Conservation (phyloP, 2,888 invertebrate species). For the Halocaridina rubra region DNA sequence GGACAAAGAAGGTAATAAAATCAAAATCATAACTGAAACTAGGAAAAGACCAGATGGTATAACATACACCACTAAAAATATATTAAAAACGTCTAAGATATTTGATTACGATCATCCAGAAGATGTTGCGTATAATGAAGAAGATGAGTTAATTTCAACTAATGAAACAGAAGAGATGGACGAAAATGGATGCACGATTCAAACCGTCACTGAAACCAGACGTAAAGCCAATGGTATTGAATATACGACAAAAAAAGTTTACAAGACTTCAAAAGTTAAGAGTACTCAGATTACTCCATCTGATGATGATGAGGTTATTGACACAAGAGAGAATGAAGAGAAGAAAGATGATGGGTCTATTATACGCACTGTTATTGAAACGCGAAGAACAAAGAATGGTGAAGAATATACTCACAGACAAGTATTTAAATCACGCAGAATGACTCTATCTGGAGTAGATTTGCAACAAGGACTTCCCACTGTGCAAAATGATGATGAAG, state of each 20-base stretch:
- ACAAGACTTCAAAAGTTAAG: conserved; percentile 60
- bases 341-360: conserved; percentile 50
- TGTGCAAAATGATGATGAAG: conserved; percentile 62
- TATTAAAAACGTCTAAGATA: conserved; percentile 61
- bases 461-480: conserved; percentile 56
- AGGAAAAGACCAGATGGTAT: conserved; percentile 61
- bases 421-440: conserved; percentile 54
- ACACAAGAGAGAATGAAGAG: conserved; percentile 58
- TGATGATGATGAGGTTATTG: conserved; percentile 58
- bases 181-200: conserved; percentile 58
- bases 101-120: conserved; percentile 64
- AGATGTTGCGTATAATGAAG: conserved; percentile 56
- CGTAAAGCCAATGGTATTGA: conserved; percentile 56
- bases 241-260: conserved; percentile 63
- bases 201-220: conserved; percentile 59
- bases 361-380: conserved; percentile 52
- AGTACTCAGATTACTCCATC: conserved; percentile 58
- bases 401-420: conserved; percentile 63
- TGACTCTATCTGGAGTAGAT: conserved; percentile 61
- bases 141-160: conserved; percentile 51
- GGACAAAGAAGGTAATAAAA: conserved; percentile 60
- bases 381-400: conserved; percentile 47
- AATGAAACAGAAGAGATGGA: conserved; percentile 58
- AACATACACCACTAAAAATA: conserved; percentile 61
- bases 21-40: conserved; percentile 63